These are phyloP conservation scores for Rotaria magnacalcarata DNA, from an alignment of 2,888 invertebrate genomes.

Conservation along the genomic window DNA sequence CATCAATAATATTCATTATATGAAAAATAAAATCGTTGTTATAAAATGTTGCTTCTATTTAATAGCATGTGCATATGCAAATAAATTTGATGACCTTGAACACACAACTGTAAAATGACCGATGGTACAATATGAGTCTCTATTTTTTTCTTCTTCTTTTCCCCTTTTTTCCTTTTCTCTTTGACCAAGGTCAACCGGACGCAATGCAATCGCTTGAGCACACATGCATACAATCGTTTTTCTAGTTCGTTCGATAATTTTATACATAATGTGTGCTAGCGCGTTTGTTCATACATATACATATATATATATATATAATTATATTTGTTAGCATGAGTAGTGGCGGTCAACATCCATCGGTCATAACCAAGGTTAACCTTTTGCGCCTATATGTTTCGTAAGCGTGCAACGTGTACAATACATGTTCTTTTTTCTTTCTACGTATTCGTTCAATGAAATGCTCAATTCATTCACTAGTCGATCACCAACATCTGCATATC, in stretches of 20 bases:
- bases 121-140: conserved; percentile 13
- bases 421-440: background rate
- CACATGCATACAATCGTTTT: background rate
- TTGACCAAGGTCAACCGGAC: conserved; percentile 7
- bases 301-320: too few relatives aligned
- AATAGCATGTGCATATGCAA: background rate
- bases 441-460: too few relatives aligned
- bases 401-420: background rate
- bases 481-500: background rate
- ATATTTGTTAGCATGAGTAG: background rate
- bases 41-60: background rate
- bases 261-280: background rate
- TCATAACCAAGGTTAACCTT: conserved; percentile 18
- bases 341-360: conserved; percentile 22
- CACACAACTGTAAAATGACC: background rate
- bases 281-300: background rate
- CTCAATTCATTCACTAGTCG: background rate
- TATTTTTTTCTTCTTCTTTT: background rate
- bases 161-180: background rate
- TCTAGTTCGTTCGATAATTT: conserved; percentile 11
- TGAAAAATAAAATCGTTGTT: background rate
- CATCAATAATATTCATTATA: conserved; percentile 8
- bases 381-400: background rate
- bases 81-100: conserved; percentile 19
- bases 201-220: background rate